Evolutionary conservation across 2,888 invertebrate genomes (phyloP), one percentile per base, ranked within the genome.

Genomic region (Heteromurus nitidus): DNA sequence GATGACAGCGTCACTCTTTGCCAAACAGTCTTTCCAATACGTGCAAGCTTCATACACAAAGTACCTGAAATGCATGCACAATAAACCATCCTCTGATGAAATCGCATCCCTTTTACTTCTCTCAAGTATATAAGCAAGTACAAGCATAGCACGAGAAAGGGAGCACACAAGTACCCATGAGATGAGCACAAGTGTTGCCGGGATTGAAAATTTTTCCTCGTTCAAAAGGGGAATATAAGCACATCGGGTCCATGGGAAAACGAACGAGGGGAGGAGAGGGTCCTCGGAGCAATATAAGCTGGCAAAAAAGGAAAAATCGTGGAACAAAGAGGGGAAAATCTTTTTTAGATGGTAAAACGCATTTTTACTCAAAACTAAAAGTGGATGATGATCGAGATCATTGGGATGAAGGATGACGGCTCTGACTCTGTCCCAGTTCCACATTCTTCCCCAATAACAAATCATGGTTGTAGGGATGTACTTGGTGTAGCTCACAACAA

Each of bases 1-100:
- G 60, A 60, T 60, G 28, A 60, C 22, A 24, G 13, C 3, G 24
- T 22, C 30, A 60, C 28, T 28, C 28, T 60, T 60, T 60, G 60
- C 28, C 13, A 50, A 18, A n/a, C 22, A 55, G 42, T n/a, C n/a
- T n/a, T n/a, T n/a, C n/a, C n/a, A n/a, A n/a, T n/a, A n/a, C n/a
- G n/a, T n/a, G n/a, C n/a, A n/a, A n/a, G n/a, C n/a, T n/a, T n/a
- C n/a, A n/a, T n/a, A n/a, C n/a, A n/a, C n/a, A n/a, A n/a, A n/a
- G n/a, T n/a, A n/a, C n/a, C n/a, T n/a, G n/a, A n/a, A n/a, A n/a
- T n/a, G n/a, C n/a, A n/a, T n/a, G n/a, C n/a, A n/a, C n/a, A n/a
- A n/a, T n/a, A n/a, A n/a, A n/a, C n/a, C n/a, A n/a, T n/a, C n/a
- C 5, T 24, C n/a, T 22, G 18, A 53, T 53, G 53, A 53, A 53